These are phyloP conservation scores for Elmis aenea DNA, from an alignment of 2,888 invertebrate genomes.

Conservation along the genomic window DNA sequence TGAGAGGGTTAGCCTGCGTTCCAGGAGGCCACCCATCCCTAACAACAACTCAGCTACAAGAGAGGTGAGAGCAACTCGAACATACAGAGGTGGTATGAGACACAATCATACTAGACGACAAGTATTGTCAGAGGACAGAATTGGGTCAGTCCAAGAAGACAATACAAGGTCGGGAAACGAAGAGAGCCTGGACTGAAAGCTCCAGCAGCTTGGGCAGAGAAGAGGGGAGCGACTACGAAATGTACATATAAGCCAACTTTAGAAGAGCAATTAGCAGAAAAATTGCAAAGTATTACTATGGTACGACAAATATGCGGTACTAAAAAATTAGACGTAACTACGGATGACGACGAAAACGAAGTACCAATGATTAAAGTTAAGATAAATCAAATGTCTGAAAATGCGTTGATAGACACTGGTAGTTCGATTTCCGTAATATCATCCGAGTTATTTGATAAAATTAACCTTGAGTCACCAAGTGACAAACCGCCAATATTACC, in stretches of 20 bases:
- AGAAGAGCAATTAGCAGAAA: too few relatives aligned
- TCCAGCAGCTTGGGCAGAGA: not conserved
- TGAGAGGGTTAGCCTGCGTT: too few relatives aligned
- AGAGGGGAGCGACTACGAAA: constrained; percentile 1
- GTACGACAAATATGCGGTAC: too few relatives aligned
- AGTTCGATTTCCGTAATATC: constrained; percentile 1
- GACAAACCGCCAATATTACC: not conserved
- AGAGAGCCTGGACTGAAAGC: not conserved
- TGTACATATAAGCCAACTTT: too few relatives aligned
- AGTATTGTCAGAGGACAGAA: too few relatives aligned
- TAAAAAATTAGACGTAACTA: not conserved
- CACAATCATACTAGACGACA: too few relatives aligned
- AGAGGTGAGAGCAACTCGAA: too few relatives aligned
- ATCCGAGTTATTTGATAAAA: not conserved
- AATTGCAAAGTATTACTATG: too few relatives aligned
- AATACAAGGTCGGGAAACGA: constrained; percentile 2
- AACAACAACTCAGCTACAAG: too few relatives aligned
- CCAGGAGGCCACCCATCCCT: too few relatives aligned
- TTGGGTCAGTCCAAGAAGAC: too few relatives aligned
- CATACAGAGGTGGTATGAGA: too few relatives aligned
- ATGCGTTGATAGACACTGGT: constrained; percentile 1
- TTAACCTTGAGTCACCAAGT: not conserved
- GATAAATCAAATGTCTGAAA: not conserved
- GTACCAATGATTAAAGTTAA: constrained; percentile 1
- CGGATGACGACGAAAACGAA: not conserved